Conservation (phyloP, 2,797 vertebrate species). For the Paramormyrops hopkinsi region DNA sequence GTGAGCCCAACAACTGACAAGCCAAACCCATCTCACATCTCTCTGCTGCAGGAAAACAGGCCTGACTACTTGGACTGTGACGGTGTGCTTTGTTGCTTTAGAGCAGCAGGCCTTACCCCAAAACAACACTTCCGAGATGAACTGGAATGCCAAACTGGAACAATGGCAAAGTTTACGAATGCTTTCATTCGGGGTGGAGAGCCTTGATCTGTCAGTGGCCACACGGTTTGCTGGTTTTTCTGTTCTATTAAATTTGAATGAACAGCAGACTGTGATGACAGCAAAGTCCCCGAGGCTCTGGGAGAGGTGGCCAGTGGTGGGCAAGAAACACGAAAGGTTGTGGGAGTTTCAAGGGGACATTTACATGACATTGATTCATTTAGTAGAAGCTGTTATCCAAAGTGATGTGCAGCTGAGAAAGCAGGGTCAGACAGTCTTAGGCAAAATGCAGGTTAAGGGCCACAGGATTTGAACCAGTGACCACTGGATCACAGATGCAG, state of each 20-base stretch:
- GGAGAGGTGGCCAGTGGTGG: neutral
- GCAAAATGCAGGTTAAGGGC: neutral
- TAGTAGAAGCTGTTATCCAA: neutral
- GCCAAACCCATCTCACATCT: neutral
- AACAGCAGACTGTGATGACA: neutral
- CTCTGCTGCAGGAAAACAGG: neutral
- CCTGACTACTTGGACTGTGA: neutral
- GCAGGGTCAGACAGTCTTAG: neutral
- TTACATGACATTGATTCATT: neutral
- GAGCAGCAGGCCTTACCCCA: neutral
- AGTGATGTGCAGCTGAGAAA: neutral
- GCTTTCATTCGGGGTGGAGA: neutral
- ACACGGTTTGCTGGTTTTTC: neutral
- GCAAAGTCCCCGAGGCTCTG: neutral
- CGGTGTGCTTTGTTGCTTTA: neutral
- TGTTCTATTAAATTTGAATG: neutral
- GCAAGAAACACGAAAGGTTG: neutral
- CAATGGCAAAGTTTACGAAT: neutral
- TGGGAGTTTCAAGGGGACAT: neutral
- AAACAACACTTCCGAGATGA: neutral
- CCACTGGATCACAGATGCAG: neutral
- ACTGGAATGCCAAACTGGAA: neutral
- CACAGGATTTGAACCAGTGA: neutral
- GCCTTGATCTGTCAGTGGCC: neutral
- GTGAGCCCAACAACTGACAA: neutral